A percentile compares a stretch with the other conserved stretches of the same genome.
phyloP scores from a whole-genome alignment of 2,797 vertebrate species.

The Sciurus vulgaris region DNA sequence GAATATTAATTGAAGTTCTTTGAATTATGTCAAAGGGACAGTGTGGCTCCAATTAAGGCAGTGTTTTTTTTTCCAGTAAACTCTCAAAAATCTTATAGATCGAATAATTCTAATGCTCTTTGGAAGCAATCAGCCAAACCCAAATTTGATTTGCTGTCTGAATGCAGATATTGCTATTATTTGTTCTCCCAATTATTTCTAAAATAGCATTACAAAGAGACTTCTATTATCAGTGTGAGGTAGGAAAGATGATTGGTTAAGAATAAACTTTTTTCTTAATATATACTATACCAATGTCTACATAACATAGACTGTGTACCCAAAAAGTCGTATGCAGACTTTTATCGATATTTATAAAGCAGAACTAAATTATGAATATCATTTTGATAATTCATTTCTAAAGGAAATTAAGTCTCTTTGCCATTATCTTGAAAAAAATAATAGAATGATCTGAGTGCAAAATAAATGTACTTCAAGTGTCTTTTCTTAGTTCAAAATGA shows the following conservation, averaged over 20 bases:
- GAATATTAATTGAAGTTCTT: constrained; percentile 1
- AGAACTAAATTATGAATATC: background rate
- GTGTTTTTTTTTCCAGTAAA: background rate
- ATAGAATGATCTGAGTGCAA: background rate
- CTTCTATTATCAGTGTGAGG: background rate
- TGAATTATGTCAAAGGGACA: background rate
- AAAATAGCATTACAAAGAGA: background rate
- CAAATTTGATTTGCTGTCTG: background rate
- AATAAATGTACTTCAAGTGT: background rate
- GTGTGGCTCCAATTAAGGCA: background rate
- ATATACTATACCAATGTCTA: background rate
- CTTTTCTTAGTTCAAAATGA: background rate
- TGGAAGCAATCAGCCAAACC: background rate
- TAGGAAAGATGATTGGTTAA: background rate
- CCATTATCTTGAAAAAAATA: background rate
- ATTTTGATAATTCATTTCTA: background rate
- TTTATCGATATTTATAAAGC: background rate
- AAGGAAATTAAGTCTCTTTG: background rate
- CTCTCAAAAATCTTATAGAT: background rate
- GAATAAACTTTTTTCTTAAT: background rate
- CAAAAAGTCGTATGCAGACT: background rate
- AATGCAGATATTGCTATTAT: background rate
- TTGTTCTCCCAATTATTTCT: background rate
- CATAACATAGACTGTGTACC: background rate
- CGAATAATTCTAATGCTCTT: background rate